Evolutionary conservation across 2,113 vertebrate species (phyloP).

Genomic region (Struthidea cinerea): DNA sequence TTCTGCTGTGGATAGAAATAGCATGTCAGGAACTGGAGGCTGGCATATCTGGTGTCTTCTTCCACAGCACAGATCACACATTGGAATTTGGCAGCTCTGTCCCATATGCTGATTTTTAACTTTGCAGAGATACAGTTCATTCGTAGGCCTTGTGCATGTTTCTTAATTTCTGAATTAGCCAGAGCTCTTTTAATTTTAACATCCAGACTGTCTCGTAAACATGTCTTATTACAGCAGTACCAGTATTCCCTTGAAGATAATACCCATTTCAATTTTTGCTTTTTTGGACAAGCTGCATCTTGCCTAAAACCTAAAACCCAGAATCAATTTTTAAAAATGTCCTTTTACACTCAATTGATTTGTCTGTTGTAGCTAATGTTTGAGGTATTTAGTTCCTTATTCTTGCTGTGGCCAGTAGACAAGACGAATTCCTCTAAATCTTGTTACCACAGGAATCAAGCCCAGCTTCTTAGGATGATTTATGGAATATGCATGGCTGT

Average conservation of each 20-base stretch:
- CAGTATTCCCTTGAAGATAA: neutral
- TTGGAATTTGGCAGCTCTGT: neutral
- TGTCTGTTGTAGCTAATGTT: neutral
- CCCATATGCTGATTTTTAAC: neutral
- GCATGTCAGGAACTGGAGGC: neutral
- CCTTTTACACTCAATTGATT: neutral
- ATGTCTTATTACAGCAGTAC: neutral
- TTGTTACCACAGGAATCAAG: neutral
- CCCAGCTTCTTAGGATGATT: neutral
- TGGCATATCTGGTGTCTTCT: neutral
- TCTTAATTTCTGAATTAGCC: neutral
- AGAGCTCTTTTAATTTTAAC: neutral
- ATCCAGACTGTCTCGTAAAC: neutral
- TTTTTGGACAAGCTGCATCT: neutral
- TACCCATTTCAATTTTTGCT: neutral
- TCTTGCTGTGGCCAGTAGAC: neutral
- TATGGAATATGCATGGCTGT: neutral
- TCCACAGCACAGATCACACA: neutral
- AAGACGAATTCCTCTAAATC: neutral
- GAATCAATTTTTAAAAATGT: neutral
- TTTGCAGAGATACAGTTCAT: neutral
- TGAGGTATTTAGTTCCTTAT: neutral
- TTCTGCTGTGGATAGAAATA: neutral
- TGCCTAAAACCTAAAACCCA: neutral
- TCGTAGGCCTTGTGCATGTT: neutral